These are phyloP conservation scores for Loriculus beryllinus DNA, from an alignment of 2,797 vertebrate genomes.

Conservation along the genomic window DNA sequence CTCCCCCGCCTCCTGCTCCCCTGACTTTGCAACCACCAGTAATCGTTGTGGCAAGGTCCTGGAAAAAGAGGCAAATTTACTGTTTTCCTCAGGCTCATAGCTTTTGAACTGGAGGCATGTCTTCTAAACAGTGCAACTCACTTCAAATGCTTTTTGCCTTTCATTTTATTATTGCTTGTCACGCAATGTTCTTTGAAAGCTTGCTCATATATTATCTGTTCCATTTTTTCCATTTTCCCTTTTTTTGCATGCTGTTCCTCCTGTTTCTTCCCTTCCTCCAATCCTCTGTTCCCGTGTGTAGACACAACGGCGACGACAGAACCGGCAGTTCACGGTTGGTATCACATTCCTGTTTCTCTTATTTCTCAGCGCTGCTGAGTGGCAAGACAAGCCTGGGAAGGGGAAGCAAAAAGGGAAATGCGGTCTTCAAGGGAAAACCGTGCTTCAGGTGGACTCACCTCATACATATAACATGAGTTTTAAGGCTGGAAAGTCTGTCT, in stretches of 20 bases:
- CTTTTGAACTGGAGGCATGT: constrained; percentile 81
- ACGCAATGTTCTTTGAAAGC: constrained; percentile 86
- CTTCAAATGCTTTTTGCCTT: constrained; percentile 83
- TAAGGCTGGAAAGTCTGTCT: constrained; percentile 59
- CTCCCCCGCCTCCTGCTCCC: constrained; percentile 70
- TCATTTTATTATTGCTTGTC: constrained; percentile 84
- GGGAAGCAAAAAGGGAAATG: constrained; percentile 13
- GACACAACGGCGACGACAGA: constrained; percentile 98
- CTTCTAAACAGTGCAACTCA: constrained; percentile 82
- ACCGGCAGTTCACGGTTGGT: constrained; percentile 99
- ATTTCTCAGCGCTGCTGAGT: constrained; percentile 78
- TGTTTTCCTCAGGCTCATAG: constrained; percentile 77
- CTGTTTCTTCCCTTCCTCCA: constrained; percentile 94
- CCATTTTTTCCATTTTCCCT: constrained; percentile 88
- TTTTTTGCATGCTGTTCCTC: constrained; percentile 99
- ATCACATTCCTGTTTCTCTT: constrained; percentile 87
- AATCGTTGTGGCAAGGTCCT: constrained; percentile 64
- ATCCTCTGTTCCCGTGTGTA: constrained; percentile 94
- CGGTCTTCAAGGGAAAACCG: constrained; percentile 71
- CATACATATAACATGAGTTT: neutral
- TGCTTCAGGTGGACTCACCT: constrained; percentile 41
- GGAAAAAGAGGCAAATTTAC: constrained; percentile 67
- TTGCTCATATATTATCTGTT: constrained; percentile 89
- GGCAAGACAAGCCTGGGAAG: constrained; percentile 81
- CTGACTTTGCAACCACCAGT: constrained; percentile 61